Percentiles rank a stretch among this genome's conserved stretches.
phyloP scores from a whole-genome alignment of 2,888 invertebrate genomes.

The Lochmaea capreae region DNA sequence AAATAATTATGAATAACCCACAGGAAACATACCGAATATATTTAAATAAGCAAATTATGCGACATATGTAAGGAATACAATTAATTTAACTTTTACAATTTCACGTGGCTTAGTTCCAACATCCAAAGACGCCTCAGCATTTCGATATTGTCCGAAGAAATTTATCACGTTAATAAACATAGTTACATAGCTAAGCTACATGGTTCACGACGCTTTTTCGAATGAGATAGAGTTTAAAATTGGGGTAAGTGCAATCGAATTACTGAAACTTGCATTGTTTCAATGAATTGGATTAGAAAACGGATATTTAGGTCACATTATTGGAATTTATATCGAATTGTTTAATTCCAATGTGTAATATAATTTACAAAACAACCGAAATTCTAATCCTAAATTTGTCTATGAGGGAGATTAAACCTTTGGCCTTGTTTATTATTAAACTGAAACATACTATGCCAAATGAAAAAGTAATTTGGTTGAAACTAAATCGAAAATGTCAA shows the following conservation, averaged over 20 bases:
- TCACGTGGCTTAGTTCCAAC: no score
- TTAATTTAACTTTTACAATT: no score
- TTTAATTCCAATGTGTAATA: background rate
- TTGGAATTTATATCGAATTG: background rate
- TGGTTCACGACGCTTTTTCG: background rate
- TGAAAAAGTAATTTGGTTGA: no score
- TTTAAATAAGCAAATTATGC: no score
- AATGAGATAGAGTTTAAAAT: background rate
- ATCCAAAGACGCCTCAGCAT: no score
- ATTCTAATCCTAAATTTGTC: background rate
- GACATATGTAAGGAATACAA: no score
- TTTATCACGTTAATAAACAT: background rate
- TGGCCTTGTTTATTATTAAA: background rate
- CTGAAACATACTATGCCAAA: no score
- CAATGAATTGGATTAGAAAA: background rate
- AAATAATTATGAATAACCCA: no score
- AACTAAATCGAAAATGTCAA: no score
- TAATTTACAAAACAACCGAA: background rate
- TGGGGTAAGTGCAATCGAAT: slow-evolving; percentile 12
- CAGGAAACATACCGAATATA: no score
- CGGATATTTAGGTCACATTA: background rate
- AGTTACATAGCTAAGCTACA: background rate
- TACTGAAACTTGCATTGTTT: slow-evolving; percentile 11
- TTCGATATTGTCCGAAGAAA: background rate
- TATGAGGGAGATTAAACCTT: background rate